These are phyloP conservation scores for Gasteruption jaculator DNA, from an alignment of 2,888 invertebrate genomes.

Conservation along the genomic window DNA sequence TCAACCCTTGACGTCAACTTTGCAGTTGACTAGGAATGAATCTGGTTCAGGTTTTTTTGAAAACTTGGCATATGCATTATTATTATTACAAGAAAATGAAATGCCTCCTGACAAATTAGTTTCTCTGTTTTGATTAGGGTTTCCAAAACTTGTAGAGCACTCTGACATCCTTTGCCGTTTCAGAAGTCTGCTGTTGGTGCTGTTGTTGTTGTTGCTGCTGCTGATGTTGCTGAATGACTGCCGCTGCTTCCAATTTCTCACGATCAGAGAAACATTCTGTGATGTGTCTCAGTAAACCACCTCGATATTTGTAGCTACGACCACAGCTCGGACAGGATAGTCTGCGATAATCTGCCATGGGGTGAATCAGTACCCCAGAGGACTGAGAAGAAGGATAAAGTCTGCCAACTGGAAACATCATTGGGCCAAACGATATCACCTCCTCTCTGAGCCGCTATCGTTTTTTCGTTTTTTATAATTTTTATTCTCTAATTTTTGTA, in stretches of 20 bases:
- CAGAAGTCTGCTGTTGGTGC: conserved; percentile 23
- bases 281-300: conserved; percentile 47
- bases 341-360: conserved; percentile 42
- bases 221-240: conserved; percentile 24
- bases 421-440: conserved; percentile 27
- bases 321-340: conserved; percentile 48
- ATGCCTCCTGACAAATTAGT: not conserved
- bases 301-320: conserved; percentile 49
- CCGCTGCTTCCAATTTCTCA: conserved; percentile 33
- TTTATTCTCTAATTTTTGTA: not conserved
- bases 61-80: too few relatives aligned
- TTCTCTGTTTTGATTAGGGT: conserved; percentile 21
- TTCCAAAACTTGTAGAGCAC: conserved; percentile 41
- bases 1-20: too few relatives aligned
- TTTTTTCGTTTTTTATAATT: conserved; percentile 1
- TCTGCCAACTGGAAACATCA: conserved; percentile 39
- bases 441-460: conserved; percentile 9
- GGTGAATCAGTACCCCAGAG: conserved; percentile 29
- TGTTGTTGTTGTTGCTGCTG: conserved; percentile 14
- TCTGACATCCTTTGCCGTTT: conserved; percentile 36
- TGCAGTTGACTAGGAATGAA: too few relatives aligned
- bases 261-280: conserved; percentile 44
- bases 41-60: too few relatives aligned
- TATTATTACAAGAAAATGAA: too few relatives aligned
- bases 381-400: conserved; percentile 27